These are phyloP conservation scores for Muraenolepis orangiensis DNA, from an alignment of 2,797 vertebrate species.

Conservation along the genomic window DNA sequence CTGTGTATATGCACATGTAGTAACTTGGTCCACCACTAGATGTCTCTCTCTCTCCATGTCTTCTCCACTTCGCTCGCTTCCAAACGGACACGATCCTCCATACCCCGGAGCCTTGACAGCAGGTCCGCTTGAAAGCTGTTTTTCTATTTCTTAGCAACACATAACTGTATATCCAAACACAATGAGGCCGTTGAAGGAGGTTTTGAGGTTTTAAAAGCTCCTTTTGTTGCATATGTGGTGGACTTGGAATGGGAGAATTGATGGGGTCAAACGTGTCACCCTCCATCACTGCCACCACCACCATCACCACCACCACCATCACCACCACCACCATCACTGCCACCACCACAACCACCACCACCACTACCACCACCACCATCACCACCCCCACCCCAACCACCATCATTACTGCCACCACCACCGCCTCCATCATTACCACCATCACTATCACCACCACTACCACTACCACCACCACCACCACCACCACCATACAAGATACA, in stretches of 20 bases:
- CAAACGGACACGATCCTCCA: neutral
- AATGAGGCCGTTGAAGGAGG: neutral
- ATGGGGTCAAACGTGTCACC: too few relatives aligned
- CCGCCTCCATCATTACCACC: too few relatives aligned
- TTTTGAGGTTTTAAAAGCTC: neutral
- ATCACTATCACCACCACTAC: too few relatives aligned
- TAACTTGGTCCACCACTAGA: neutral
- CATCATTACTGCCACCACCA: too few relatives aligned
- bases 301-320: too few relatives aligned
- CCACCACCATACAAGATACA: too few relatives aligned
- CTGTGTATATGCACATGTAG: neutral
- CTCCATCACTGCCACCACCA: too few relatives aligned
- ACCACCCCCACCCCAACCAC: too few relatives aligned
- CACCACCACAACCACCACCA: too few relatives aligned
- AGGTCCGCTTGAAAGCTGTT: neutral
- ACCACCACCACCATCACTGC: too few relatives aligned
- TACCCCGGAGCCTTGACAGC: neutral
- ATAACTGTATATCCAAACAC: neutral
- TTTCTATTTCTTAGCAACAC: neutral
- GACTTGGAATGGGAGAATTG: neutral
- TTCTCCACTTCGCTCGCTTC: neutral
- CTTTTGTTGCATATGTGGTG: neutral
- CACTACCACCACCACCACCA: too few relatives aligned
- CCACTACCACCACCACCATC: too few relatives aligned
- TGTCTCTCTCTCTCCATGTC: constrained; percentile 1